Conservation (phyloP, 2,888 invertebrate species). For the Harpalus rubripes region DNA sequence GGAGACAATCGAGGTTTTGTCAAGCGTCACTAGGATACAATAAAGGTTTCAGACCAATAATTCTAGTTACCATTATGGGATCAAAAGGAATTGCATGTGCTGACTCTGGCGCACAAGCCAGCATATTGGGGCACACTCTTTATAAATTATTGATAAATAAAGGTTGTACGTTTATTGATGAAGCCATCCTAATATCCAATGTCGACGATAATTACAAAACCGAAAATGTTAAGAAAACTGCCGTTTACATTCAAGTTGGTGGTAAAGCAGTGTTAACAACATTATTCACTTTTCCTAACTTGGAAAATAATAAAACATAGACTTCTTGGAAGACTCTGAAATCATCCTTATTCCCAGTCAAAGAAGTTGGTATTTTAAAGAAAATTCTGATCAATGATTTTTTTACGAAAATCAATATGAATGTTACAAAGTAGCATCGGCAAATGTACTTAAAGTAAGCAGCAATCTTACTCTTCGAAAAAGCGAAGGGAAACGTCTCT, state of each 20-base stretch:
- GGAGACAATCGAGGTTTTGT: too few relatives aligned
- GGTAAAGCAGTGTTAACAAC: not conserved
- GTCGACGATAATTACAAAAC: not conserved
- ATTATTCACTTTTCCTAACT: not conserved
- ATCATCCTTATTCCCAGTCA: not conserved
- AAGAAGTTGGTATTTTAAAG: not conserved
- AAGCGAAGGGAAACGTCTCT: not conserved
- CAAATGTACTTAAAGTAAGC: not conserved
- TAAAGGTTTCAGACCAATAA: not conserved
- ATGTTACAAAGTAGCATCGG: too few relatives aligned
- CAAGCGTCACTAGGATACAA: too few relatives aligned
- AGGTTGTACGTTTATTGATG: not conserved
- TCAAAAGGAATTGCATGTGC: not conserved
- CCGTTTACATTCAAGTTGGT: not conserved
- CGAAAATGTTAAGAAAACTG: not conserved
- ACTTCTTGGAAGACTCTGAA: not conserved
- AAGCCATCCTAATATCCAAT: not conserved
- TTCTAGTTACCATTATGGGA: not conserved
- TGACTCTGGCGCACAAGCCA: not conserved
- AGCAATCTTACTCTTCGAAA: not conserved
- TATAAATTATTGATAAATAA: not conserved
- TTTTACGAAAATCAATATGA: too few relatives aligned
- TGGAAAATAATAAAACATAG: not conserved
- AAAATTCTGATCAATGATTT: not conserved
- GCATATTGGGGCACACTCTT: not conserved